These are phyloP conservation scores for Tenualosa ilisha DNA, from an alignment of 2,797 vertebrate genomes.

Conservation along the genomic window DNA sequence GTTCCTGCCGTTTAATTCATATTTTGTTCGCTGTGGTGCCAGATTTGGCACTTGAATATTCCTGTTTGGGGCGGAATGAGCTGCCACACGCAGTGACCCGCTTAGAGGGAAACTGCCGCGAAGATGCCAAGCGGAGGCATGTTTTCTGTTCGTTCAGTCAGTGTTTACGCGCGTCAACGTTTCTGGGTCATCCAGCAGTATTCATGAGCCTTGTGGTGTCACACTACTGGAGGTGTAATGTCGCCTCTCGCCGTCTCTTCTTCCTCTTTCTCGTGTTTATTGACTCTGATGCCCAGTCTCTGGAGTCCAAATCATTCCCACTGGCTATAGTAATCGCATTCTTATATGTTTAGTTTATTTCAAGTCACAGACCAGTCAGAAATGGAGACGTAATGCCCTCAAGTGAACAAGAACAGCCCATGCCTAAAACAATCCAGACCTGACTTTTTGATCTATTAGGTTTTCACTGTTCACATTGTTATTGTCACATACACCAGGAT, in stretches of 20 bases:
- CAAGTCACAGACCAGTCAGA: background rate
- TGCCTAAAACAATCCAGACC: background rate
- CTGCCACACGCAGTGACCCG: conserved; percentile 22
- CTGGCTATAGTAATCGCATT: background rate
- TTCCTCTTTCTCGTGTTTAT: conserved; percentile 44
- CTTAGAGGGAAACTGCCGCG: conserved; percentile 13
- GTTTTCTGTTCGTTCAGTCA: conserved; percentile 40
- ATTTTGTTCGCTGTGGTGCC: background rate
- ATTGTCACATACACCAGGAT: background rate
- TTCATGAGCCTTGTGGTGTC: conserved; percentile 59
- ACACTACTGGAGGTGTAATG: conserved; percentile 55
- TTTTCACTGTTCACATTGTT: background rate
- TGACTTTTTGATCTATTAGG: background rate
- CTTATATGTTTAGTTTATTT: background rate
- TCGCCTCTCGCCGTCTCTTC: conserved; percentile 36
- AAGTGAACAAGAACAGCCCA: background rate
- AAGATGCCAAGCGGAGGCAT: conserved; percentile 42
- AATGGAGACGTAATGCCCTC: background rate
- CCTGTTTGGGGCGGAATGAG: conserved; percentile 20
- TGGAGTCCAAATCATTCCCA: background rate
- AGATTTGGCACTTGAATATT: conserved; percentile 32
- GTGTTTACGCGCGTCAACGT: conserved; percentile 36
- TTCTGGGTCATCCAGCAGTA: conserved; percentile 68
- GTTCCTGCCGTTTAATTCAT: background rate
- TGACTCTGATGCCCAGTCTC: conserved; percentile 41